phyloP scores from a whole-genome alignment of 2,113 vertebrate species.

The Rafetus swinhoei region DNA sequence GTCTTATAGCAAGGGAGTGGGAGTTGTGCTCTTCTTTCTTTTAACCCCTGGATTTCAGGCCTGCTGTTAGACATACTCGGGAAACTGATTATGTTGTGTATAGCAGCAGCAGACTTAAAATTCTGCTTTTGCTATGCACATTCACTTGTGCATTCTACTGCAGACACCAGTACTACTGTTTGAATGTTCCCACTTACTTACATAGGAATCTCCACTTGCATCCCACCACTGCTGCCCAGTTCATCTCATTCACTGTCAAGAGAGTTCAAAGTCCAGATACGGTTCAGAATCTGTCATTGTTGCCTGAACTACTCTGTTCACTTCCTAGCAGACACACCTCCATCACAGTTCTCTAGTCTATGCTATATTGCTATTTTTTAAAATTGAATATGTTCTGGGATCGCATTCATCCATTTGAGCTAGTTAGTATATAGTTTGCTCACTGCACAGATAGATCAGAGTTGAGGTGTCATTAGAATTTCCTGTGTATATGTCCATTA shows the following conservation, averaged over 20 bases:
- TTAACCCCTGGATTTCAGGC: not conserved
- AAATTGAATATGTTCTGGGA: not conserved
- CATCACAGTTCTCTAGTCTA: not conserved
- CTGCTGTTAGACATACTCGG: not conserved
- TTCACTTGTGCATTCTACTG: not conserved
- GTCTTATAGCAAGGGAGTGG: not conserved
- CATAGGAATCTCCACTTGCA: not conserved
- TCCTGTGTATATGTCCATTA: not conserved
- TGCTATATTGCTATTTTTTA: not conserved
- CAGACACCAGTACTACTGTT: not conserved
- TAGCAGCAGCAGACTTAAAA: not conserved
- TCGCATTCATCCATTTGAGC: not conserved
- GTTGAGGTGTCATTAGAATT: not conserved
- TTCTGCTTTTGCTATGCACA: not conserved
- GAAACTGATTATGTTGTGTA: not conserved
- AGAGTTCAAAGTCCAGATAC: accelerated
- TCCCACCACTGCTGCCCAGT: not conserved
- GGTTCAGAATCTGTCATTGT: not conserved
- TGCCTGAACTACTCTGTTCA: not conserved
- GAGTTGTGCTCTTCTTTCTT: not conserved
- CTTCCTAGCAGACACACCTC: not conserved
- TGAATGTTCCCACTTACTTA: not conserved
- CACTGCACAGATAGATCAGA: not conserved
- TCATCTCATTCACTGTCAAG: not conserved
- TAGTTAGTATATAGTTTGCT: not conserved